Evolutionary conservation across 2,888 invertebrate genomes (phyloP).

Genomic region (Bembecia ichneumoniformis): DNA sequence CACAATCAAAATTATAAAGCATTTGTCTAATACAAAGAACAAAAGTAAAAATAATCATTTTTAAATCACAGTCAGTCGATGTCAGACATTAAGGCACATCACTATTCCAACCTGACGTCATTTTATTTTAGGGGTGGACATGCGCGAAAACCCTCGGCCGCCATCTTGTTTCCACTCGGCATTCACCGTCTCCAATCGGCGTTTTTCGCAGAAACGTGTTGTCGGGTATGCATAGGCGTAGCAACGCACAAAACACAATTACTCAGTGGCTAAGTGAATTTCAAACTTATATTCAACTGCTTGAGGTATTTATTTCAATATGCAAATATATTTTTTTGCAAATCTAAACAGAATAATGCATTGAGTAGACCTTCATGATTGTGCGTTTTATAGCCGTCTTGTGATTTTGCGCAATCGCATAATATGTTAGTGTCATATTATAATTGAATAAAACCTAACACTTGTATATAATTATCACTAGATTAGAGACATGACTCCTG

Average conservation of each 20-base stretch:
- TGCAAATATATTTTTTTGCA: neutral
- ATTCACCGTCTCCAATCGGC: conserved; percentile 23
- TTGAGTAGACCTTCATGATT: neutral
- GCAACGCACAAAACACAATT: no score
- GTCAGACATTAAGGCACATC: conserved; percentile 17
- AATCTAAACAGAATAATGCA: neutral
- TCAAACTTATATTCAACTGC: no score
- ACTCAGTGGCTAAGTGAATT: no score
- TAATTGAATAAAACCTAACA: no score
- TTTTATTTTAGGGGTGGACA: conserved; percentile 41
- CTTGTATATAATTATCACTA: no score
- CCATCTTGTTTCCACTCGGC: conserved; percentile 40
- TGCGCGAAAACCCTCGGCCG: conserved; percentile 42
- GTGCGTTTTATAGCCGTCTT: neutral
- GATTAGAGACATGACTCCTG: no score
- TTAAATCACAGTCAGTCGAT: neutral
- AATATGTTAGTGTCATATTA: no score
- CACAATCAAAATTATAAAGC: no score
- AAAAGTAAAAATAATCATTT: neutral
- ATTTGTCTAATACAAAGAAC: no score
- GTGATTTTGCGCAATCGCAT: no score
- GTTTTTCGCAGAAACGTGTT: conserved; percentile 22
- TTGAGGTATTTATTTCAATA: no score
- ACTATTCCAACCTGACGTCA: conserved; percentile 44
- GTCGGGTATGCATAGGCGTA: conserved; percentile 9